phyloP scores from a whole-genome alignment of 2,888 invertebrate species.

The Tortrix viridana region DNA sequence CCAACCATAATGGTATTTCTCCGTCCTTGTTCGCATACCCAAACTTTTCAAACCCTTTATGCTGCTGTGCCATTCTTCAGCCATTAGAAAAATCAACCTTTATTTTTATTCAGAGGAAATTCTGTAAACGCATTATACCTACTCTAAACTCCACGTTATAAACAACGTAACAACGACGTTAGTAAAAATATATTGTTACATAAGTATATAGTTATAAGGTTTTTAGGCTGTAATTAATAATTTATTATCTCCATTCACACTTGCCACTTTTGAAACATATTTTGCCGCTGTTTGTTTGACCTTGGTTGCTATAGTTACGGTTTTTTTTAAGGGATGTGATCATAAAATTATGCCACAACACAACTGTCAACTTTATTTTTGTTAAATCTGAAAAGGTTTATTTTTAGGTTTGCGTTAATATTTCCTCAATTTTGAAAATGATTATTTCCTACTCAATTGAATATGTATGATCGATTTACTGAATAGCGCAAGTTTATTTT shows the following conservation, averaged over 20 bases:
- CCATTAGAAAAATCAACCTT: constrained; percentile 57
- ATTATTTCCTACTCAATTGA: too few relatives aligned
- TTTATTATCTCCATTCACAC: constrained; percentile 56
- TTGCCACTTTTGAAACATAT: constrained; percentile 77
- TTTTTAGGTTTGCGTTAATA: too few relatives aligned
- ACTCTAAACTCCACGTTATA: constrained; percentile 32
- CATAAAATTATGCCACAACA: not conserved
- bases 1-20: constrained; percentile 71
- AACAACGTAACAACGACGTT: constrained; percentile 34
- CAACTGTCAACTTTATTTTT: not conserved
- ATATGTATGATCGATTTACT: too few relatives aligned
- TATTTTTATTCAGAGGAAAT: constrained; percentile 19
- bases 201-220: constrained; percentile 44
- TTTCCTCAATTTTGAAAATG: too few relatives aligned
- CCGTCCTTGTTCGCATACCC: constrained; percentile 61
- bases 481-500: not conserved
- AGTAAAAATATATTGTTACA: constrained; percentile 29
- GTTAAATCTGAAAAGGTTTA: not conserved
- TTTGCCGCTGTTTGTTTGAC: constrained; percentile 82
- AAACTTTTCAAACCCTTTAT: constrained; percentile 66
- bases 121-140: constrained; percentile 26
- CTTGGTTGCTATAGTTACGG: constrained; percentile 71
- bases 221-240: constrained; percentile 43
- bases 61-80: constrained; percentile 72
- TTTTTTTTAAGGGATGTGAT: constrained; percentile 11